phyloP scores from a whole-genome alignment of 1,140 invertebrate species.

The Drosophila ironensis region DNA sequence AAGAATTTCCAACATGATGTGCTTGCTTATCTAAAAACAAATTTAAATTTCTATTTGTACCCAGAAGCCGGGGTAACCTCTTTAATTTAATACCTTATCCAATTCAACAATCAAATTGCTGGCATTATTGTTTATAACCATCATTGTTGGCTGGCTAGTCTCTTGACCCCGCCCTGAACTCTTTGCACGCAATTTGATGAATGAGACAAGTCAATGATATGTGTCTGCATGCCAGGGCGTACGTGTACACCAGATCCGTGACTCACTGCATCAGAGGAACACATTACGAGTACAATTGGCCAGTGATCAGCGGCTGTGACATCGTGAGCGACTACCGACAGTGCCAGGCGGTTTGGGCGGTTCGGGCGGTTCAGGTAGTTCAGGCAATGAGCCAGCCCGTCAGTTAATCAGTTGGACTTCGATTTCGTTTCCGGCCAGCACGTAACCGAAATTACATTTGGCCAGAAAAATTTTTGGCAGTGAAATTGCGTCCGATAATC shows the following conservation, averaged over 20 bases:
- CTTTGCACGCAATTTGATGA: slow-evolving; percentile 39
- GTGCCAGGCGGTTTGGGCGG: slow-evolving; percentile 11
- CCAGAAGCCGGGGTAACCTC: too few relatives aligned
- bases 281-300: slow-evolving; percentile 1
- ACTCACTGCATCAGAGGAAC: slow-evolving; percentile 21
- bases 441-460: slow-evolving; percentile 67
- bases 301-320: slow-evolving; percentile 25
- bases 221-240: slow-evolving; percentile 52
- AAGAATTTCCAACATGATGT: too few relatives aligned
- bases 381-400: too few relatives aligned
- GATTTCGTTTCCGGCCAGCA: slow-evolving; percentile 69
- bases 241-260: too few relatives aligned
- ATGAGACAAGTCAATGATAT: slow-evolving; percentile 18
- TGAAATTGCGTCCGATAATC: slow-evolving; percentile 59
- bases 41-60: too few relatives aligned
- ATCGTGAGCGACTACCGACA: slow-evolving; percentile 53
- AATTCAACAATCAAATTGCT: too few relatives aligned
- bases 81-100: too few relatives aligned
- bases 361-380: too few relatives aligned
- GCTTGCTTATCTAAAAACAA: too few relatives aligned
- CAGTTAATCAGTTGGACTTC: slow-evolving; percentile 4
- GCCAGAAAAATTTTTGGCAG: slow-evolving; percentile 59
- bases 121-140: too few relatives aligned
- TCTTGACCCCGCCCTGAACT: slow-evolving; percentile 38
- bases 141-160: slow-evolving; percentile 5